These are phyloP conservation scores for Pyrocoelia pectoralis DNA, from an alignment of 2,888 invertebrate species.

Conservation along the genomic window DNA sequence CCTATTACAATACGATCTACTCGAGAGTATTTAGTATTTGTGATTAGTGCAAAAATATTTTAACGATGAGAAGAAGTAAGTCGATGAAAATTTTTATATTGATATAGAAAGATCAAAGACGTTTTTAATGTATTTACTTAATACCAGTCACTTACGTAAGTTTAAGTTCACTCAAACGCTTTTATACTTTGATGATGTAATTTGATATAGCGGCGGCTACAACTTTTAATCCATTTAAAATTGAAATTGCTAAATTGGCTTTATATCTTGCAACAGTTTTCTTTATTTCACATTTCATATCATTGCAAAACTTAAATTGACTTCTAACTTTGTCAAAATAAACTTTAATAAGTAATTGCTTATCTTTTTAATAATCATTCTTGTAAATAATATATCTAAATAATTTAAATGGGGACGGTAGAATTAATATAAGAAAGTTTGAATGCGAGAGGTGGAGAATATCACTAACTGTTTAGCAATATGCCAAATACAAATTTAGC, in stretches of 20 bases:
- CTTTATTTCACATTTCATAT: neutral
- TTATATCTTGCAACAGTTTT: neutral
- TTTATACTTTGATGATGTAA: neutral
- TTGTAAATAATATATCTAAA: neutral
- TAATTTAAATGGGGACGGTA: too few species aligned
- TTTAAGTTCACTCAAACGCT: neutral
- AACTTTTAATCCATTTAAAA: conserved; percentile 1
- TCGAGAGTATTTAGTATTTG: too few species aligned
- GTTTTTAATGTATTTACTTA: neutral
- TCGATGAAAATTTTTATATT: too few species aligned
- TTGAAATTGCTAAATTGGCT: neutral
- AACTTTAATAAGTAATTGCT: neutral
- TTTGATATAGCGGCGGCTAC: neutral
- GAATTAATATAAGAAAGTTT: too few species aligned
- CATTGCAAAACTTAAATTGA: neutral
- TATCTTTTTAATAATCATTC: neutral
- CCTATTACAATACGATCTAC: too few species aligned
- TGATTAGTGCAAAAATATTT: too few species aligned
- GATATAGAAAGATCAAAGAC: neutral
- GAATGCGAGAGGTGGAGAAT: too few species aligned
- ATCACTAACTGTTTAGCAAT: too few species aligned
- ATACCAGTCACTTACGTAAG: neutral
- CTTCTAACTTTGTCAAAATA: neutral
- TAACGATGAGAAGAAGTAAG: too few species aligned
- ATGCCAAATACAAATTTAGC: too few species aligned